Conservation (phyloP, 2,888 invertebrate genomes). For the Agriopis aurantiaria region DNA sequence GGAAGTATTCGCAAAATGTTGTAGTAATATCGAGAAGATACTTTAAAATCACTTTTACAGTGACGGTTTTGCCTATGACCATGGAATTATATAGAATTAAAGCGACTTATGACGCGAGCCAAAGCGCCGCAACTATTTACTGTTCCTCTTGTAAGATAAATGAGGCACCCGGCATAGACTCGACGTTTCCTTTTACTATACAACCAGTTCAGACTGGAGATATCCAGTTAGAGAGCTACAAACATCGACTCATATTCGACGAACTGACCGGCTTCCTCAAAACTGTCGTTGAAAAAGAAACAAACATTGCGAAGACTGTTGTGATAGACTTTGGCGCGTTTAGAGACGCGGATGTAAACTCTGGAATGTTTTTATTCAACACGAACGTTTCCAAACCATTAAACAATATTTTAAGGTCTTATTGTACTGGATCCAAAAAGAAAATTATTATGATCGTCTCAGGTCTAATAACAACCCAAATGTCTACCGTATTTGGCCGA, state of each 20-base stretch:
- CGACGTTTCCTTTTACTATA: slow-evolving; percentile 71
- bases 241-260: slow-evolving; percentile 92
- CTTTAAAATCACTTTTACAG: slow-evolving; percentile 90
- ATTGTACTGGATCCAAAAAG: slow-evolving; percentile 84
- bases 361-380: slow-evolving; percentile 98
- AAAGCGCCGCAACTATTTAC: slow-evolving; percentile 71
- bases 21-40: slow-evolving; percentile 74
- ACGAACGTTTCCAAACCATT: slow-evolving; percentile 93
- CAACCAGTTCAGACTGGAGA: slow-evolving; percentile 91
- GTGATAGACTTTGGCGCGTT: slow-evolving; percentile 93
- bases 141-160: slow-evolving; percentile 67
- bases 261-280: slow-evolving; percentile 93
- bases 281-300: slow-evolving; percentile 88
- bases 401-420: slow-evolving; percentile 91
- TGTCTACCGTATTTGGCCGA: slow-evolving; percentile 92
- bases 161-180: slow-evolving; percentile 46
- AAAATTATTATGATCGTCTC: slow-evolving; percentile 91
- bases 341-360: slow-evolving; percentile 93
- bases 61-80: slow-evolving; percentile 91
- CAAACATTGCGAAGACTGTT: slow-evolving; percentile 63
- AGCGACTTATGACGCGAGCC: slow-evolving; percentile 62
- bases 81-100: slow-evolving; percentile 89
- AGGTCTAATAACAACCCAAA: slow-evolving; percentile 93
- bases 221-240: slow-evolving; percentile 93
- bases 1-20: slow-evolving; percentile 67